Evolutionary conservation across 2,888 invertebrate species (phyloP), one percentile per base, ranked within the genome.

Genomic region (Athalia cordata): DNA sequence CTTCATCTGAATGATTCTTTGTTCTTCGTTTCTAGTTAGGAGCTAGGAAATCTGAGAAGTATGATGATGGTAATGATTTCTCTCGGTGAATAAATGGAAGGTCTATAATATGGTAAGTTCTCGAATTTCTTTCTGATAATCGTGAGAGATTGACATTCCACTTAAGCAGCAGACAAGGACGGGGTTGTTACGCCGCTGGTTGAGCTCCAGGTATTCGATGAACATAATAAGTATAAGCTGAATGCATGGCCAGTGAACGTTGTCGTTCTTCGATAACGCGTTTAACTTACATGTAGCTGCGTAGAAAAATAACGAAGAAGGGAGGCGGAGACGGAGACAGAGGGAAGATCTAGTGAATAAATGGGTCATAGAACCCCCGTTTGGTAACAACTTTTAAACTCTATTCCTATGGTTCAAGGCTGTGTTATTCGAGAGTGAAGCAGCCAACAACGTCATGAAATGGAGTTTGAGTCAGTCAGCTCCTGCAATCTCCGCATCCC

Each of bases 341-440:
- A 66, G 11, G 1, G 11, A 57, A 57, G 57, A 59, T 11, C 9
- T 13, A n/a, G 57, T 29, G 62, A 49, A 75, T 75, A 75, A 75
- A 75, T 75, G 75, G 75, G 75, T 75, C 75, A 75, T 62, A 75
- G 75, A 75, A 75, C 75, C 62, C 62, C 72, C 72, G 72, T 72
- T 72, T 72, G 72, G 72, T 72, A 72, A 72, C 72, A 59, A 59
- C 72, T 59, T 59, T 66, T 59, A n/a, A 70, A 50, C n/a, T 43
- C 29, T 29, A 29, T 29, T 29, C 29, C 29, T 29, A 29, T 29
- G 29, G 29, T 29, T 29, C 29, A 29, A 29, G 29, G 29, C 29
- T 29, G 29, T 29, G 29, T 29, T 52, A 29, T 50, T 43, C 52
- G 62, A 55, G 52, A 55, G 68, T 29, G 55, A n/a, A n/a, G 29